These are phyloP conservation scores for Chaunax sp. DNA, from an alignment of 2,797 vertebrate species.

Conservation along the genomic window DNA sequence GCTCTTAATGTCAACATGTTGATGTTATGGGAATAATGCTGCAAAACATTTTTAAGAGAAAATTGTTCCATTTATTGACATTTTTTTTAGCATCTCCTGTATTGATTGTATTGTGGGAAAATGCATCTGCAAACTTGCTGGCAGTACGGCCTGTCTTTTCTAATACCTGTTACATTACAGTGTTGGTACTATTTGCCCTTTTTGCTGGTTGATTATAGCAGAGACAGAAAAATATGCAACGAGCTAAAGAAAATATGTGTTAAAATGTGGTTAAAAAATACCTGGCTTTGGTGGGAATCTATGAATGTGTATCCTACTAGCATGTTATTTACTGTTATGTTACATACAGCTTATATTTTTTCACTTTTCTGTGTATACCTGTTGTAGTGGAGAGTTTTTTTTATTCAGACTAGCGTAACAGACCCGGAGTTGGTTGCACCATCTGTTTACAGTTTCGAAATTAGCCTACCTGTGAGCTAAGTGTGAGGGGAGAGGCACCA, in stretches of 20 bases:
- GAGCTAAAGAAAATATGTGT: conserved; percentile 49
- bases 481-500: background rate
- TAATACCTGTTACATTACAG: conserved; percentile 38
- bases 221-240: conserved; percentile 74
- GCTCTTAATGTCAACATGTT: conserved; percentile 66
- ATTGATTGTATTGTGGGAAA: conserved; percentile 41
- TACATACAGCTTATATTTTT: conserved; percentile 33
- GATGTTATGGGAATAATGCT: conserved; percentile 57
- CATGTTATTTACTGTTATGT: conserved; percentile 51
- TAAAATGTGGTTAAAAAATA: conserved; percentile 15
- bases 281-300: conserved; percentile 53
- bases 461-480: background rate
- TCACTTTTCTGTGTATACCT: conserved; percentile 1
- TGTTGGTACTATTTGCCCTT: conserved; percentile 52
- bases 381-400: conserved; percentile 14
- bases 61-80: conserved; percentile 23
- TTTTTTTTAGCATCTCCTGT: conserved; percentile 47
- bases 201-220: conserved; percentile 57
- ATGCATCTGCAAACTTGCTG: conserved; percentile 27
- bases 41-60: conserved; percentile 36
- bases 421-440: conserved; percentile 12
- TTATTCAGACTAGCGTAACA: background rate
- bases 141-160: conserved; percentile 51
- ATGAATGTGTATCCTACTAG: conserved; percentile 49
- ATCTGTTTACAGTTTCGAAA: conserved; percentile 18